Conservation (phyloP, 2,888 invertebrate genomes). For the Oscheius sp. region DNA sequence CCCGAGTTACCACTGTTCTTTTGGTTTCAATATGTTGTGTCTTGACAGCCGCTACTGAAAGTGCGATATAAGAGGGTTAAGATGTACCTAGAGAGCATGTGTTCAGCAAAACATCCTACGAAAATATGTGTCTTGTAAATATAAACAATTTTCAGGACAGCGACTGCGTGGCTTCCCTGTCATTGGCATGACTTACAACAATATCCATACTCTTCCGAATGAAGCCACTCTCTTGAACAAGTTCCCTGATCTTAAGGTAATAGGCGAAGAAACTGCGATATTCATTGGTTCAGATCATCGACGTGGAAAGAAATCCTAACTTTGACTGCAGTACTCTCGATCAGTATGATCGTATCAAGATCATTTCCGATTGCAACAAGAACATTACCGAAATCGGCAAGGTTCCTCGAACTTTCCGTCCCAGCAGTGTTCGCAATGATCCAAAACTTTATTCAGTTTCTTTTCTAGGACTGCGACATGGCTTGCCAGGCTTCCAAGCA, state of each 20-base stretch:
- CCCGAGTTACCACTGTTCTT: no score
- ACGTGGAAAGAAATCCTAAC: slow-evolving; percentile 66
- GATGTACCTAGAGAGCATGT: no score
- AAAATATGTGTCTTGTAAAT: no score
- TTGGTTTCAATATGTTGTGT: no score
- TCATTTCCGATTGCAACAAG: slow-evolving; percentile 60
- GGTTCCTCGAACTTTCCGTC: slow-evolving; percentile 55
- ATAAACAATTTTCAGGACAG: slow-evolving; percentile 34
- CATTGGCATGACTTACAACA: slow-evolving; percentile 65
- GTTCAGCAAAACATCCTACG: no score
- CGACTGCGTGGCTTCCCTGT: slow-evolving; percentile 66
- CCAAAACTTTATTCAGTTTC: not conserved
- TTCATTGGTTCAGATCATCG: slow-evolving; percentile 56
- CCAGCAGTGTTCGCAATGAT: slow-evolving; percentile 40
- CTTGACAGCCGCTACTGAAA: no score
- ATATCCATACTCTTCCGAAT: slow-evolving; percentile 59
- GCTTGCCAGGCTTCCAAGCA: slow-evolving; percentile 61
- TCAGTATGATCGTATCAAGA: slow-evolving; percentile 56
- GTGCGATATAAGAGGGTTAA: no score
- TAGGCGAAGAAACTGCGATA: not conserved
- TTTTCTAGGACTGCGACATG: slow-evolving; percentile 62
- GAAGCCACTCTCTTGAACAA: slow-evolving; percentile 63
- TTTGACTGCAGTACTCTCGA: slow-evolving; percentile 62
- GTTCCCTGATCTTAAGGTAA: slow-evolving; percentile 66
- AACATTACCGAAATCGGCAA: slow-evolving; percentile 54